Conservation (phyloP, 2,113 vertebrate species). For the Pachypanchax playfairii region DNA sequence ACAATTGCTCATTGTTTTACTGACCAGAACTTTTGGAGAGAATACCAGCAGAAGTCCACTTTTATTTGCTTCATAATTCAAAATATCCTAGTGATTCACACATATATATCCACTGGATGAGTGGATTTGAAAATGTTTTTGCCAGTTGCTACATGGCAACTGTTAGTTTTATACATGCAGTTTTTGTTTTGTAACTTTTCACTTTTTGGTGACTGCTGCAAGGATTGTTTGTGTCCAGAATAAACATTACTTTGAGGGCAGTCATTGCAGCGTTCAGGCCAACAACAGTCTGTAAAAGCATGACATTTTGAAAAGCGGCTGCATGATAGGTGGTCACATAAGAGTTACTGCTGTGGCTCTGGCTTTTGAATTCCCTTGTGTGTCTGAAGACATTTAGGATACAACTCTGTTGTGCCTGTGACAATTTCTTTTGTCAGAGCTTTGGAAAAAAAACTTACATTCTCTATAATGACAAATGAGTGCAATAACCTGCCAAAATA, state of each 20-base stretch:
- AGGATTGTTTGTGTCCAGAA: conserved; percentile 19
- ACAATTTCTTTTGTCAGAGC: conserved; percentile 13
- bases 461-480: conserved; percentile 21
- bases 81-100: neutral
- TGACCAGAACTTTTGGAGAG: neutral
- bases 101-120: neutral
- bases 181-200: neutral
- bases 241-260: neutral
- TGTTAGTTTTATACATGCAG: neutral
- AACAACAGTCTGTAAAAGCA: conserved; percentile 5
- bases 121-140: neutral
- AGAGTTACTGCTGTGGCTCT: conserved; percentile 16
- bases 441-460: conserved; percentile 5
- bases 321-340: conserved; percentile 8
- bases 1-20: neutral
- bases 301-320: conserved; percentile 15
- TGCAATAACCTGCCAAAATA: conserved; percentile 24
- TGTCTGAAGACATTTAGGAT: conserved; percentile 31
- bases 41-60: neutral
- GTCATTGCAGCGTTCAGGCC: conserved; percentile 2
- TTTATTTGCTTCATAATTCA: neutral
- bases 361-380: conserved; percentile 11
- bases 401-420: neutral
- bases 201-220: neutral
- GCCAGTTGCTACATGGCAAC: neutral